A percentile compares a stretch with the other conserved stretches of the same genome.
Evolutionary conservation across 1,140 invertebrate species (phyloP).

Genomic region (Chlorops oryzae): DNA sequence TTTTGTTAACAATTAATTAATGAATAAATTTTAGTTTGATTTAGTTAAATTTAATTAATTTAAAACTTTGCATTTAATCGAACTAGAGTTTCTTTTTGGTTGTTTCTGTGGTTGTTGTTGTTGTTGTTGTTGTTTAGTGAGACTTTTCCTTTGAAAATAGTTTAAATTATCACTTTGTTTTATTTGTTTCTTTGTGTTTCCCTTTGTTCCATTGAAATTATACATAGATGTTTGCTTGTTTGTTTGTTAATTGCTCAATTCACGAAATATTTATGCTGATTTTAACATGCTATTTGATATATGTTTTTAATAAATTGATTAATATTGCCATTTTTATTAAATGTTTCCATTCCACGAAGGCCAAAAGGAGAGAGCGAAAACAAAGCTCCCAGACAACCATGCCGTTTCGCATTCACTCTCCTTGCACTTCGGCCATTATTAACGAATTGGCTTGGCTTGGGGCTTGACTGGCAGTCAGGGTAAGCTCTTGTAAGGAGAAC

Average conservation of each 20-base stretch:
- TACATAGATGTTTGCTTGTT: not conserved
- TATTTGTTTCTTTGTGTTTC: constrained; percentile 37
- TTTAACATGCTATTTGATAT: constrained; percentile 18
- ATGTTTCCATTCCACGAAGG: constrained; percentile 6
- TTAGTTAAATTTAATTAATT: constrained; percentile 20
- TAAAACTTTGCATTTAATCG: constrained; percentile 23
- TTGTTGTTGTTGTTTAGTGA: constrained; percentile 8
- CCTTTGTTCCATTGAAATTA: constrained; percentile 36
- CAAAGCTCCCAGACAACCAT: too few species aligned
- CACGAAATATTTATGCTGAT: constrained; percentile 19
- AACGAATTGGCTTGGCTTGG: too few species aligned
- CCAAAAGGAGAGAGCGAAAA: too few species aligned
- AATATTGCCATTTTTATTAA: not conserved
- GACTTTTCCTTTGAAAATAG: constrained; percentile 22
- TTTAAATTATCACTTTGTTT: constrained; percentile 24
- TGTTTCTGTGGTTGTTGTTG: constrained; percentile 18
- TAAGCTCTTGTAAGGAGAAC: too few species aligned
- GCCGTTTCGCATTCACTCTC: too few species aligned
- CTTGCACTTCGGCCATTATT: too few species aligned
- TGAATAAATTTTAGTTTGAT: not conserved
- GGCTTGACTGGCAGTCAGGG: too few species aligned
- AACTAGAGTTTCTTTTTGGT: constrained; percentile 33
- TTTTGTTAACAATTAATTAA: not conserved
- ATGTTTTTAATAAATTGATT: constrained; percentile 8
- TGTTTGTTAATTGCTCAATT: too few species aligned